Base-by-base conservation (phyloP, 2,888 invertebrate species). In the Schizotus pectinicornis region DNA sequence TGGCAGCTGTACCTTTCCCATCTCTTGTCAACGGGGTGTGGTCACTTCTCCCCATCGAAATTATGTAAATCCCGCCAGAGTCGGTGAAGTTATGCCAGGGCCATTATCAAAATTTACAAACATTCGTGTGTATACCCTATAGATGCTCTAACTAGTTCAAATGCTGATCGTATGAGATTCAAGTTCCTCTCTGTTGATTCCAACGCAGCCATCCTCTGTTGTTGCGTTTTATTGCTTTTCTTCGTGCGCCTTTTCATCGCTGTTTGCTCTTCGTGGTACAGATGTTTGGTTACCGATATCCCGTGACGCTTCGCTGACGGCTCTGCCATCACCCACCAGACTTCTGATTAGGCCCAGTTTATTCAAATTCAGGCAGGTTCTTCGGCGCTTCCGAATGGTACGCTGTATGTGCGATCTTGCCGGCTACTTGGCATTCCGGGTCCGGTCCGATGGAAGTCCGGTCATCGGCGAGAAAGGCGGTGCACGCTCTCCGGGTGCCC, bases 401-500 rank as follows among this genome's bases (percentile, higher is more conserved):
- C 22, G 65, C 54, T 50, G 54, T 22, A 22, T 22, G 22, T 22
- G 22, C 22, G 22, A 22, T 22, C 22, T 22, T 22, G 2, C 47
- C 48, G 53, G 42, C 51, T 55, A 53, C 60, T 72, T 73, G 65
- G 68, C 71, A 73, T 73, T 73, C 73, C 51, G 58, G 55, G 37
- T 45, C 36, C 34, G 38, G 37, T 22, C 55, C 56, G 60, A 61
- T 59, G 64, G 57, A 63, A 64, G 69, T 69, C 66, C 69, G 70
- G 67, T 64, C 67, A 68, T 67, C 67, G 68, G 65, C 63, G 71
- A 65, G 63, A 55, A 52, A 55, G 47, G 43, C 46, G 50, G 37
- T 42, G 53, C 22, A 22, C 22, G 22, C 22, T 59, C 67, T 70
- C 71, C 61, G 63, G 65, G 60, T 63, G 70, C 68, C 72, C 69